Base-by-base conservation (phyloP, 2,888 invertebrate genomes). In the Zaprionus lineosus region DNA sequence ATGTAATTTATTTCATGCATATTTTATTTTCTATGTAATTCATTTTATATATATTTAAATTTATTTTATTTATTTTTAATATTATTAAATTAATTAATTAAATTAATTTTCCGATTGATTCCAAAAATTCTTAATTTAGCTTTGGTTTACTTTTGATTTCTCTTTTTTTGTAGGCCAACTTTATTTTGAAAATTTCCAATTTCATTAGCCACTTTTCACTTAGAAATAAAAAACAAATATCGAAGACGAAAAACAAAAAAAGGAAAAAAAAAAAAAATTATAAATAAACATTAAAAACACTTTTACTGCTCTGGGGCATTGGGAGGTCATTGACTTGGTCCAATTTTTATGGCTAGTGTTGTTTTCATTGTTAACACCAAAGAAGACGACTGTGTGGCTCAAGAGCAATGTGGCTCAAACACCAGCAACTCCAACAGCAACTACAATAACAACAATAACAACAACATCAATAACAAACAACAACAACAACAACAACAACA, bases 251-350 rank as follows among this genome's bases (percentile, higher is more conserved):
- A 60, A 21, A 37, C 40, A 46, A 11, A 63, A 36, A 58, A 47
- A 57, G 39, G 34, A 12, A 14, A 37, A 40, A 39, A 37, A 48
- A 19, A 60, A 53, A 39, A 24, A 39, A 34, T 61, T 18, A 5
- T 21, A 19, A 41, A 37, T 28, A 43, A 37, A 11, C 57, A 57
- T 65, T 41, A 24, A 8, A 36, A 34, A 61, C 86, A 84, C 84
- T 86, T 84, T 86, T 84, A 82, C 86, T 86, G 74, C 67, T 64
- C 51, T 83, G 69, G 60, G 77, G 56, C 71, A 58, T 9, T n/a
- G 28, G 34, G 36, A 86, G 85, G 87, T 85, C 87, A 85, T 83
- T 85, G 85, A 87, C 85, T 81, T 87, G 87, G 63, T 81, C 87
- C 76, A 83, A 77, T 85, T 86, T 74, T 67, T 16, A 21, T n/a